These are phyloP conservation scores for Sarcophaga rosellei DNA, from an alignment of 2,888 invertebrate species.

Conservation along the genomic window DNA sequence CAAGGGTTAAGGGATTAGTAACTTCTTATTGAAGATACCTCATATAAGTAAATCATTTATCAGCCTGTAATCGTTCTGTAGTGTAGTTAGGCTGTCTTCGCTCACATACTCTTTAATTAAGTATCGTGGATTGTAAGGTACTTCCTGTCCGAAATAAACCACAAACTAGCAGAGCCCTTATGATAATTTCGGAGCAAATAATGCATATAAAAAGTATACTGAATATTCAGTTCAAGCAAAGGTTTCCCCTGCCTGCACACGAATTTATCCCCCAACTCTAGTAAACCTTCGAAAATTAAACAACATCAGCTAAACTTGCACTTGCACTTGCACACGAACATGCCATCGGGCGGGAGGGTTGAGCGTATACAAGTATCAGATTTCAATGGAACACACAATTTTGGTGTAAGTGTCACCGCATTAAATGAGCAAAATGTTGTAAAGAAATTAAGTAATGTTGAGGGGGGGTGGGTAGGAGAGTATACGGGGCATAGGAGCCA, in stretches of 20 bases:
- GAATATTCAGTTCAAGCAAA: not conserved
- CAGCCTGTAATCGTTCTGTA: no score
- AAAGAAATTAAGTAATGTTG: constrained; percentile 22
- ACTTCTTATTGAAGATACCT: no score
- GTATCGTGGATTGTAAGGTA: no score
- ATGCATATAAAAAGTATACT: not conserved
- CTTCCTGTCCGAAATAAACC: no score
- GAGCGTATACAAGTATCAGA: constrained; percentile 47
- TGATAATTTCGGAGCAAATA: no score
- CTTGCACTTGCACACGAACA: constrained; percentile 3
- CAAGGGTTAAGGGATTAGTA: no score
- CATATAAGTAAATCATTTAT: no score
- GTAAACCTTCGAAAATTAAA: constrained; percentile 7
- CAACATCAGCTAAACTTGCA: constrained; percentile 35
- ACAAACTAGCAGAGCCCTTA: no score
- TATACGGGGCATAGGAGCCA: not conserved
- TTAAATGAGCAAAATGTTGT: constrained; percentile 57
- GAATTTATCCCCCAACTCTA: not conserved
- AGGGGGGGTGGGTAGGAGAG: not conserved
- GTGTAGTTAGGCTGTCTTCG: no score
- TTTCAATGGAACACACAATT: constrained; percentile 59
- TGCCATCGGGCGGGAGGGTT: not conserved
- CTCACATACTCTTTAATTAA: no score
- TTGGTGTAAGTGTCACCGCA: constrained; percentile 64
- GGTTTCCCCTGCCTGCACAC: not conserved